phyloP scores from a whole-genome alignment of 2,113 vertebrate species.

The Boleophthalmus pectinirostris region DNA sequence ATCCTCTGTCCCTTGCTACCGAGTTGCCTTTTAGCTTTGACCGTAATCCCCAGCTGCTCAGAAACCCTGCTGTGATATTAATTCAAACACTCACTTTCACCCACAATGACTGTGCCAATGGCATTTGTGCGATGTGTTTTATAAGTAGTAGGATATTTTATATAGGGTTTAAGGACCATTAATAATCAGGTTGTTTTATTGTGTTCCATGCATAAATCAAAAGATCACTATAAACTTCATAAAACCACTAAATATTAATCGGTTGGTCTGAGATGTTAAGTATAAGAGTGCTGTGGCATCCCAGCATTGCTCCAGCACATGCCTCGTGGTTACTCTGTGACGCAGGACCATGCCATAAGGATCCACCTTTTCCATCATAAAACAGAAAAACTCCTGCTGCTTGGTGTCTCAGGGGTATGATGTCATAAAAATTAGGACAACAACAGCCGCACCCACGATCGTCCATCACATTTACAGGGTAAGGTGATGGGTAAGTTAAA shows the following conservation, averaged over 20 bases:
- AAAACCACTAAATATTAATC: slow-evolving; percentile 29
- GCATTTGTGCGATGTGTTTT: slow-evolving; percentile 29
- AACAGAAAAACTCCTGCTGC: slow-evolving; percentile 51
- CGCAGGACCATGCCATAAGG: slow-evolving; percentile 53
- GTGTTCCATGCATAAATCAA: background rate
- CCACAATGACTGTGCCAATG: slow-evolving; percentile 26
- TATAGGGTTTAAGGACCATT: background rate
- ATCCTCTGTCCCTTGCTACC: slow-evolving; percentile 62
- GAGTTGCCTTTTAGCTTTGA: slow-evolving; percentile 55
- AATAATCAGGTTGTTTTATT: background rate
- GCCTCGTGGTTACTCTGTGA: slow-evolving; percentile 53
- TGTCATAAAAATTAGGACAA: slow-evolving; percentile 48
- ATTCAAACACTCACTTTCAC: slow-evolving; percentile 61
- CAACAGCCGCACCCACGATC: slow-evolving; percentile 26
- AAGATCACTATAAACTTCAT: background rate
- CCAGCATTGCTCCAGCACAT: slow-evolving; percentile 36
- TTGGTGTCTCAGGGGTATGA: slow-evolving; percentile 46
- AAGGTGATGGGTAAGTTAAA: background rate
- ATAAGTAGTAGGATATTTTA: slow-evolving; percentile 3
- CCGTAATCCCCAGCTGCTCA: slow-evolving; percentile 62
- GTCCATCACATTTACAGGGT: slow-evolving; percentile 21
- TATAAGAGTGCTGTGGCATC: slow-evolving; percentile 50
- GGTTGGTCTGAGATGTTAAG: slow-evolving; percentile 39
- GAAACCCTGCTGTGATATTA: slow-evolving; percentile 65
- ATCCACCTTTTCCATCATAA: slow-evolving; percentile 68